These are phyloP conservation scores for Todiramphus chloris DNA, from an alignment of 2,113 vertebrate genomes.

Conservation along the genomic window DNA sequence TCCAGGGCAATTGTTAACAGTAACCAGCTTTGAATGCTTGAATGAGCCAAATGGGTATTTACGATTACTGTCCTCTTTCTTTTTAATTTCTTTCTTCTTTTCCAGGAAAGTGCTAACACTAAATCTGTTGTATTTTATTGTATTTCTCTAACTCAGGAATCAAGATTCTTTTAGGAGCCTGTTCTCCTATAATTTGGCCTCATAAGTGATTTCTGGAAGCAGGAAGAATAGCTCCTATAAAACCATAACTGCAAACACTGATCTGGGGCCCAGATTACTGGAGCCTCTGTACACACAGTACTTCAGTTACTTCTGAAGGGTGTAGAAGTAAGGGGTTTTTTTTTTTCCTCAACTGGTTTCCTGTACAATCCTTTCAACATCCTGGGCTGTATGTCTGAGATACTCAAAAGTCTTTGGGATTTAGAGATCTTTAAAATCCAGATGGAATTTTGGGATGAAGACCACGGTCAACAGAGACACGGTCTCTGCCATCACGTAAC, in stretches of 20 bases:
- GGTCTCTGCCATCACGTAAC: background rate
- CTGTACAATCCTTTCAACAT: background rate
- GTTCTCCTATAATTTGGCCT: conserved; percentile 9
- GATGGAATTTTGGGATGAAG: conserved; percentile 22
- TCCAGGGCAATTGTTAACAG: background rate
- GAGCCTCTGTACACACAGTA: background rate
- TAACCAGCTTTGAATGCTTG: background rate
- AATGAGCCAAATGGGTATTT: background rate
- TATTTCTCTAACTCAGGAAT: background rate
- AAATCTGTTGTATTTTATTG: background rate
- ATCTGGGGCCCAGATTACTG: background rate
- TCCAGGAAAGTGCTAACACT: background rate
- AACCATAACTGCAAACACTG: conserved; percentile 4
- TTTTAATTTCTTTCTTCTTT: background rate
- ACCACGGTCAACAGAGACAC: conserved; percentile 17
- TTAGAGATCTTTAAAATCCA: background rate
- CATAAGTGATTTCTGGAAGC: background rate
- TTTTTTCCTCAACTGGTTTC: background rate
- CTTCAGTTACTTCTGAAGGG: background rate
- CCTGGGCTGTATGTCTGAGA: background rate
- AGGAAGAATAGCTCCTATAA: background rate
- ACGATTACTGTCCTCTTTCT: background rate
- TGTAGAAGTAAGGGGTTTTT: background rate
- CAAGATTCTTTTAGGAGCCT: background rate
- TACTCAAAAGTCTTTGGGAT: background rate